Evolutionary conservation across 2,113 vertebrate genomes (phyloP).

Genomic region (Pelecanus crispus): DNA sequence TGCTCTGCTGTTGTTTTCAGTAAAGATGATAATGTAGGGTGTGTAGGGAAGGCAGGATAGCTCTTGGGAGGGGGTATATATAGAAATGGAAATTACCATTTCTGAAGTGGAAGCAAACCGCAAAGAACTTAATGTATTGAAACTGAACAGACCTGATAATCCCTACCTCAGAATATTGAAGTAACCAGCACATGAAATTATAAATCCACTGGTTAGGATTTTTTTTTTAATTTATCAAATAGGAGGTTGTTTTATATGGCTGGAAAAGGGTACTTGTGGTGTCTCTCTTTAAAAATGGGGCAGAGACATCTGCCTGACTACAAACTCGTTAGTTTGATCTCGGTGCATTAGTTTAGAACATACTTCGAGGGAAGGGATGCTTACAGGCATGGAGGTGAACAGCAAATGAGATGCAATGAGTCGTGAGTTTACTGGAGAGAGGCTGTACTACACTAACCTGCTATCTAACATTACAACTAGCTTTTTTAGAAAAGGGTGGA

Average conservation of each 20-base stretch:
- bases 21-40: neutral
- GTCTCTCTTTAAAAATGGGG: neutral
- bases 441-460: neutral
- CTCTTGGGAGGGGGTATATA: neutral
- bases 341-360: neutral
- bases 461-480: neutral
- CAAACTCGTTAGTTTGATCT: neutral
- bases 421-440: neutral
- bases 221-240: neutral
- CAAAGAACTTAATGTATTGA: neutral
- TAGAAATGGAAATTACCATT: neutral
- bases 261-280: neutral
- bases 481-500: neutral
- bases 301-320: neutral
- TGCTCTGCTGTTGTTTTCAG: neutral
- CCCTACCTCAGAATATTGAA: neutral
- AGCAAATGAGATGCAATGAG: neutral
- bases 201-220: neutral
- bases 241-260: neutral
- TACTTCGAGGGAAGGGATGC: neutral
- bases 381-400: neutral
- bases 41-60: neutral
- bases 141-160: neutral
- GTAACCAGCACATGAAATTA: neutral
- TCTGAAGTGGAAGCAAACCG: neutral